phyloP scores from a whole-genome alignment of 2,888 invertebrate species.

The Furcula furcula region DNA sequence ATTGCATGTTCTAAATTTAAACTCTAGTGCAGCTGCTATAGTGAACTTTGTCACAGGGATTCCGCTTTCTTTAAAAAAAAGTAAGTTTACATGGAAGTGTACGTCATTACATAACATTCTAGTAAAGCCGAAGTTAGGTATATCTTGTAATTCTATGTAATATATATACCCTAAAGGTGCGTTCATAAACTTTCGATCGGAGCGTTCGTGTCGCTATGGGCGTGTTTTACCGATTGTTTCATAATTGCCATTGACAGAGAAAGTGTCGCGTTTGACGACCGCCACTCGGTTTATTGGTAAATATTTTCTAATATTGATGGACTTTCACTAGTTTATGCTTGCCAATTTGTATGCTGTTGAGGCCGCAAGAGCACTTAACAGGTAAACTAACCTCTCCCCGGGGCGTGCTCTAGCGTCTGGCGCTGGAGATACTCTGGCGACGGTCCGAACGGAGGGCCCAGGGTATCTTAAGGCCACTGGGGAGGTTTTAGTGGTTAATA shows the following conservation, averaged over 20 bases:
- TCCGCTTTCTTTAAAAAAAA: constrained; percentile 51
- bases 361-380: too few species aligned
- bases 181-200: constrained; percentile 20
- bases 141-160: too few species aligned
- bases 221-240: constrained; percentile 47
- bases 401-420: too few species aligned
- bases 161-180: constrained; percentile 2
- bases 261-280: constrained; percentile 46
- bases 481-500: too few species aligned
- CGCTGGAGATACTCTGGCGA: too few species aligned
- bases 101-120: too few species aligned
- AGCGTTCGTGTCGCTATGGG: constrained; percentile 42
- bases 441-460: too few species aligned
- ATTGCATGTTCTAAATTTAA: constrained; percentile 74
- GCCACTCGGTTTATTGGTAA: constrained; percentile 46
- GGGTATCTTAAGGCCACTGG: too few species aligned
- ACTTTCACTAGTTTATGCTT: constrained; percentile 34
- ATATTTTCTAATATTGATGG: constrained; percentile 47
- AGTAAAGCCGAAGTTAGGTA: too few species aligned
- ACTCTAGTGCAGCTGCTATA: constrained; percentile 71
- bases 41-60: constrained; percentile 71
- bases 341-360: too few species aligned
- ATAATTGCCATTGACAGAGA: constrained; percentile 66
- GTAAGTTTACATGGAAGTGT: constrained; percentile 44
- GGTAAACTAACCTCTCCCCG: too few species aligned